Conservation (phyloP, 2,797 vertebrate species). For the Prunella strophiata region DNA sequence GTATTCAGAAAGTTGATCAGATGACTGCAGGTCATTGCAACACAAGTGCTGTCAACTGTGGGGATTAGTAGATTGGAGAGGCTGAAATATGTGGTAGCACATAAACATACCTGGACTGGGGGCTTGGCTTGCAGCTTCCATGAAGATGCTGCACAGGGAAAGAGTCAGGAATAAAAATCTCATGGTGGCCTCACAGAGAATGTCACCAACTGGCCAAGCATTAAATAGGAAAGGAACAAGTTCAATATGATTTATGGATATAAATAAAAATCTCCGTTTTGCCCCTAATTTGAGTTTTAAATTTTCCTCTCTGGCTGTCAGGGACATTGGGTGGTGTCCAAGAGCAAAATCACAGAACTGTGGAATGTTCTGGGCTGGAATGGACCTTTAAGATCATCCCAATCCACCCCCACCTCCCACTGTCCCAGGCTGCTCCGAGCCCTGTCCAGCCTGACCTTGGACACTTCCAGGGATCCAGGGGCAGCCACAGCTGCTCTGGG, state of each 20-base stretch:
- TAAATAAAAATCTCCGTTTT: not conserved
- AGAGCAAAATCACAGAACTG: not conserved
- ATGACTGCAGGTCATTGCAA: slow-evolving; percentile 77
- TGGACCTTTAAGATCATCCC: not conserved
- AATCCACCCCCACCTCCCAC: rapidly evolving
- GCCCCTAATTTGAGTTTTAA: not conserved
- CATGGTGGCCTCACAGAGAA: rapidly evolving
- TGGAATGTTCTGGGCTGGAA: not conserved
- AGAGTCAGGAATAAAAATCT: not conserved
- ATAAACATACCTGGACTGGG: slow-evolving; percentile 61
- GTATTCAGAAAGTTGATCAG: slow-evolving; percentile 79
- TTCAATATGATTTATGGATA: not conserved
- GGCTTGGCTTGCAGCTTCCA: not conserved
- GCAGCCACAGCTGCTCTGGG: not conserved
- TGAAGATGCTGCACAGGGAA: not conserved
- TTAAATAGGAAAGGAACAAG: rapidly evolving
- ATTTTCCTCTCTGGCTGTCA: rapidly evolving
- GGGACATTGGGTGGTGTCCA: too few species aligned
- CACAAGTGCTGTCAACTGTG: slow-evolving; percentile 64
- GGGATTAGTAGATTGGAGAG: slow-evolving; percentile 69
- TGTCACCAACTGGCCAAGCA: not conserved
- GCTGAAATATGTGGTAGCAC: slow-evolving; percentile 12
- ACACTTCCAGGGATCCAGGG: not conserved
- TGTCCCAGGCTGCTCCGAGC: rapidly evolving
- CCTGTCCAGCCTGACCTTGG: rapidly evolving